Evolutionary conservation across 1,140 invertebrate genomes (phyloP), one percentile per base, ranked within the genome.

Genomic region (Neelides sp.): DNA sequence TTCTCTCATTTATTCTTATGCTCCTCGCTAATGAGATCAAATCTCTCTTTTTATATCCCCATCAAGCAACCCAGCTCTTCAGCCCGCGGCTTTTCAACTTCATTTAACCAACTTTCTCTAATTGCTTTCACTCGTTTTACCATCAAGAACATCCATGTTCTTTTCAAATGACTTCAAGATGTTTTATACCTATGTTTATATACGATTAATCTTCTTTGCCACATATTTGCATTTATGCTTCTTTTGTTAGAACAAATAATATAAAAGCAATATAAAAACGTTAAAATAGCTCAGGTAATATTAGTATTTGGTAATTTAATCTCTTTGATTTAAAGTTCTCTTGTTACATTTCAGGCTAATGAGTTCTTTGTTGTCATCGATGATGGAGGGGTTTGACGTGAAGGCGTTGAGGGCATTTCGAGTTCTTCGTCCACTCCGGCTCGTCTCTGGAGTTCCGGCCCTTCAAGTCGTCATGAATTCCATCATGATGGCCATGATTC

Each of bases 391-490:
- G 52, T 95, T 98, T 73, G 94, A 99, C 73, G 92, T 98, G 36
- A 98, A 98, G 75, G 58, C 95, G 13, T 37, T 48, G 27, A 12
- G 47, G 3, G 47, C 5, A 52, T 98, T 99, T 75, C 80, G 95
- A 66, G 95, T 99, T 48, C 74, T 99, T 52, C 76, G 95, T 68
- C 95, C 95, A 52, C 75, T 99, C 61, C 78, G 94, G 68, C 78
- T 99, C 55, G 95, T 99, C 51, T 98, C 94, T 48, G 92, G 95
- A 65, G 93, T 97, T 43, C 93, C 94, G 96, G 91, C 91, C 85
- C 78, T 98, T 60, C 95, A 99, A 75, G 93, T 99, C 67, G 96
- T 99, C 59, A 74, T 99, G 64, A 99, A 99, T 45, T 59, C 58
- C 23, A 59, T 59, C 49, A 30, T 59, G 35, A 59, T 53, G 51